These are phyloP conservation scores for Paracanthobrama guichenoti DNA, from an alignment of 2,113 vertebrate genomes.

Conservation along the genomic window DNA sequence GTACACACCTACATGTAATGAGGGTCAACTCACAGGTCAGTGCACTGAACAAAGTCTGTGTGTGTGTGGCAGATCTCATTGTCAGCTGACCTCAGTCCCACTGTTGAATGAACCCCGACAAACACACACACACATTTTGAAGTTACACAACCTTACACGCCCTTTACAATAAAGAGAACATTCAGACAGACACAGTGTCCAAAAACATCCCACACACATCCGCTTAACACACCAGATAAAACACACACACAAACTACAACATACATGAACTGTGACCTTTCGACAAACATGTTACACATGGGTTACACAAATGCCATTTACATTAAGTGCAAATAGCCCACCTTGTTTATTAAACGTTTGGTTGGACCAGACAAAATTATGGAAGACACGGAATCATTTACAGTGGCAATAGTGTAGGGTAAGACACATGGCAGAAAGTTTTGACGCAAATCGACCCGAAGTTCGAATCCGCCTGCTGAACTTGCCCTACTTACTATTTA, in stretches of 20 bases:
- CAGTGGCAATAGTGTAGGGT: too few species aligned
- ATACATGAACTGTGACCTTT: conserved; percentile 6
- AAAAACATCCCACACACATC: conserved; percentile 46
- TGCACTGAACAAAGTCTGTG: conserved; percentile 22
- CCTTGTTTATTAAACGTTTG: too few species aligned
- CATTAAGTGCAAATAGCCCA: too few species aligned
- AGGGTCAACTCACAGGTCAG: conserved; percentile 52
- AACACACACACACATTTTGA: conserved; percentile 24
- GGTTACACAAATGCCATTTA: too few species aligned
- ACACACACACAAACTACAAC: background rate
- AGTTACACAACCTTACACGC: conserved; percentile 44
- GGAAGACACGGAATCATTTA: too few species aligned
- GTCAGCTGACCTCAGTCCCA: conserved; percentile 44
- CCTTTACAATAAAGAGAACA: conserved; percentile 5
- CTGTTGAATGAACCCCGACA: background rate
- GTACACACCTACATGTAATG: conserved; percentile 49
- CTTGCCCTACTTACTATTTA: too few species aligned
- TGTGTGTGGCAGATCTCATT: conserved; percentile 36
- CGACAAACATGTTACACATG: background rate
- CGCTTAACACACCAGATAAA: conserved; percentile 14
- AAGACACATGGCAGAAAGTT: too few species aligned
- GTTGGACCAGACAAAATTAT: too few species aligned
- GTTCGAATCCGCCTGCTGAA: too few species aligned
- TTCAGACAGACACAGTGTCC: conserved; percentile 2
- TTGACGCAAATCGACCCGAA: too few species aligned